Evolutionary conservation across 2,888 invertebrate genomes (phyloP).

Genomic region (Spicauda simplicius): DNA sequence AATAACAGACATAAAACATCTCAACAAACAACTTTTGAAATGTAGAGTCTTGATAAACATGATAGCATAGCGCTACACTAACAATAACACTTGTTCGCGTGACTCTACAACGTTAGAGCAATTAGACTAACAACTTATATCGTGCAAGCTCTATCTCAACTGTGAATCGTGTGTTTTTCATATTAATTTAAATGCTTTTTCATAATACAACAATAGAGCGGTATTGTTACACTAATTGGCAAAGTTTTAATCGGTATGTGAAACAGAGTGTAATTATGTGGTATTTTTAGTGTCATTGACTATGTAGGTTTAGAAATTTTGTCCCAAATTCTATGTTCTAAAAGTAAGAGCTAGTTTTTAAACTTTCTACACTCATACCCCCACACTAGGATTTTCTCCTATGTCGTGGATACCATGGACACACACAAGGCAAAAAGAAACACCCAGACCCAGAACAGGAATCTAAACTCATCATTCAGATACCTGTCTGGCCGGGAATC

Average conservation of each 20-base stretch:
- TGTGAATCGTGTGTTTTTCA: neutral
- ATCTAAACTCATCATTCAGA: no score
- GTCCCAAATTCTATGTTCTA: neutral
- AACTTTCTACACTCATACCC: no score
- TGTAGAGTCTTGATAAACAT: neutral
- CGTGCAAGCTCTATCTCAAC: conserved; percentile 10
- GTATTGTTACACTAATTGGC: neutral
- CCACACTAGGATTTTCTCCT: no score
- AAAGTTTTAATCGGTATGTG: neutral
- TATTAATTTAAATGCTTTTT: conserved; percentile 7
- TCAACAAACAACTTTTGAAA: neutral
- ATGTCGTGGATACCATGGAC: no score
- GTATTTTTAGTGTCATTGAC: no score
- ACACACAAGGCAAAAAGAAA: no score
- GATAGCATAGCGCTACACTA: neutral
- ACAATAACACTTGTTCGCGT: neutral
- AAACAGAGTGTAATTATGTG: neutral
- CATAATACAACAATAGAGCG: neutral
- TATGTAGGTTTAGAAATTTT: neutral
- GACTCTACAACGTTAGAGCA: conserved; percentile 8
- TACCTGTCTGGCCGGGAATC: no score
- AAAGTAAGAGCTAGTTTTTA: no score
- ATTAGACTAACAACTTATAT: conserved; percentile 16
- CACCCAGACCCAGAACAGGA: no score
- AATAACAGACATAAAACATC: neutral